Base-by-base conservation (phyloP, 2,113 vertebrate genomes). In the Geothlypis trichas region DNA sequence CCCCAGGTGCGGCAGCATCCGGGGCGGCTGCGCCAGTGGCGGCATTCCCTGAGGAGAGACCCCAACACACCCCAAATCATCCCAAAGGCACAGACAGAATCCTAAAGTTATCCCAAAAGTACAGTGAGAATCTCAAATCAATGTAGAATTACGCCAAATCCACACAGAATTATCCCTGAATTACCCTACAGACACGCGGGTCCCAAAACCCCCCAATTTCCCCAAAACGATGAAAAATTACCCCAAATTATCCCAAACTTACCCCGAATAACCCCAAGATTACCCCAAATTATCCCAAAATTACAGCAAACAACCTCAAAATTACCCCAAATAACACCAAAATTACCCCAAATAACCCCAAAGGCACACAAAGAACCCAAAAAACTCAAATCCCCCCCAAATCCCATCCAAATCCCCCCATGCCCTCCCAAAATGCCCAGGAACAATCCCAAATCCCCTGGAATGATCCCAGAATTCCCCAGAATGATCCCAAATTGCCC, bases 131-230 rank as follows among this genome's bases (percentile, higher is more conserved):
- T 10, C 37, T 19, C 61, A 41, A 21, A 63, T 10, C 37, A 30
- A 30, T 39, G 24, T 18, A 17, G 11, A 39, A 61, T 61, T 18
- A 39, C 19, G 24, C 35, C 35, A 61, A 61, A 39, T 18, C 24
- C 59, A 61, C 24, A 27, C 2, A 6, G 58, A 61, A 27, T 39
- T 19, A 39, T 19, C 35, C 35, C 35, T 61, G 35, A 26, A 37
- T 12, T 18, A 37, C 35, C 15, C 35, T 37, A 37, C 11, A 39
- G 24, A 61, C 35, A 27, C 1, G 4, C 2, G 2, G 4, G 11
- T 24, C 59, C 11, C 11, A 18, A 39, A 59, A 61, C 2, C 35
- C 24, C 35, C 35, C 26, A 37, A 37, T 61, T 37, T 8, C 27
- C 58, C 58, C 23, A 26, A 37, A 37, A 55, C 18, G 19, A 31